Evolutionary conservation across 1,140 invertebrate genomes (phyloP).

Genomic region (Marisa cornuarietis): DNA sequence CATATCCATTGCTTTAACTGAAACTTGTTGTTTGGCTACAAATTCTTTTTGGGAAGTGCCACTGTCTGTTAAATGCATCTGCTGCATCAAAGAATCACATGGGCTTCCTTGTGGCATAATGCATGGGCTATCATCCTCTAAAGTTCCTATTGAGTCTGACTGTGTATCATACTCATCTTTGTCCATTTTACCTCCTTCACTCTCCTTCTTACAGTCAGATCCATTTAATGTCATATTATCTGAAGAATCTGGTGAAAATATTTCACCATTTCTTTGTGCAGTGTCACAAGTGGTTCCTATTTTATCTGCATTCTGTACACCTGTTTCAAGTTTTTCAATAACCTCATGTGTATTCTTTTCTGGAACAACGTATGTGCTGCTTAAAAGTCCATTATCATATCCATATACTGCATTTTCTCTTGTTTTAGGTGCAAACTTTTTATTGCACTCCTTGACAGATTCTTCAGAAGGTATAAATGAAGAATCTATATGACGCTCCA

Average conservation of each 20-base stretch:
- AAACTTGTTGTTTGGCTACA: not conserved
- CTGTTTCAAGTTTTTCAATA: too few species aligned
- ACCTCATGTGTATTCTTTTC: too few species aligned
- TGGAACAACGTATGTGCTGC: too few species aligned
- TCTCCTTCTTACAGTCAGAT: too few species aligned
- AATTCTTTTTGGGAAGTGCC: not conserved
- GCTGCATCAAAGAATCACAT: conserved; percentile 11
- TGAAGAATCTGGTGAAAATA: conserved; percentile 17
- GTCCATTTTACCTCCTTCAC: conserved; percentile 1
- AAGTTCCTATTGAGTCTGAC: conserved; percentile 29
- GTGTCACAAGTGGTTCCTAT: too few species aligned
- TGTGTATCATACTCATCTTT: conserved; percentile 25
- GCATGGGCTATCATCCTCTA: conserved; percentile 25
- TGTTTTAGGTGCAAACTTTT: too few species aligned
- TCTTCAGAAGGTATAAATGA: too few species aligned
- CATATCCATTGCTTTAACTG: not conserved
- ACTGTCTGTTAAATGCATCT: conserved; percentile 5
- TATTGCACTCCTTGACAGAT: too few species aligned
- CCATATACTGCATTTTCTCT: too few species aligned
- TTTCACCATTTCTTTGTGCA: conserved; percentile 1
- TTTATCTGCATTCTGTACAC: too few species aligned
- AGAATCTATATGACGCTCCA: too few species aligned
- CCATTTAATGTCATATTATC: conserved; percentile 10
- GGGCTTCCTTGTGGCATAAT: conserved; percentile 1
- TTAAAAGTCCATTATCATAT: too few species aligned